These are phyloP conservation scores for Paratilapia polleni DNA, from an alignment of 2,113 vertebrate genomes.

Conservation along the genomic window DNA sequence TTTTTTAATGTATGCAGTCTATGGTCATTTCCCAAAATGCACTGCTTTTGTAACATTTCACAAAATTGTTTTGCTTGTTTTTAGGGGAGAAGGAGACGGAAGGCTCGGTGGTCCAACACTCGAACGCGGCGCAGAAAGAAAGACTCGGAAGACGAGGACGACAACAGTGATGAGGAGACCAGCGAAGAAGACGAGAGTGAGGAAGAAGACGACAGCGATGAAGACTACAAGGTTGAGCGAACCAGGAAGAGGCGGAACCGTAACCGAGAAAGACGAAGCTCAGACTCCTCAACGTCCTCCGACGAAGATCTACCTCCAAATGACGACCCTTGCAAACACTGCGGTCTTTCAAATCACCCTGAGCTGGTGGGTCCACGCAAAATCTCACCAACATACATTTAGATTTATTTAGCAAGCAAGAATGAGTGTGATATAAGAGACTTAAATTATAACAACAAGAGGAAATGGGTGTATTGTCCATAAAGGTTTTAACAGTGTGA, in stretches of 20 bases:
- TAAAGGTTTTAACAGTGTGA: background rate
- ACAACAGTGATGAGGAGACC: conserved; percentile 69
- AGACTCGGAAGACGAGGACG: conserved; percentile 88
- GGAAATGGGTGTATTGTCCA: background rate
- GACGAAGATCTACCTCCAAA: conserved; percentile 86
- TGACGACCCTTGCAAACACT: conserved; percentile 98
- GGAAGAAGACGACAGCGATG: conserved; percentile 89
- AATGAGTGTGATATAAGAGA: background rate
- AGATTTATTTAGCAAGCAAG: background rate
- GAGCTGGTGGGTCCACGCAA: conserved; percentile 85
- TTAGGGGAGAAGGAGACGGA: conserved; percentile 81
- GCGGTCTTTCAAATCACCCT: conserved; percentile 96
- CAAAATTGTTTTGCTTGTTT: background rate
- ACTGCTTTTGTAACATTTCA: background rate
- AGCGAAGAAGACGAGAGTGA: conserved; percentile 77
- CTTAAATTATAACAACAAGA: background rate
- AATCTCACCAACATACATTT: background rate
- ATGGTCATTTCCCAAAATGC: background rate
- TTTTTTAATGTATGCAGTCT: background rate
- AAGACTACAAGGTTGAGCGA: conserved; percentile 84
- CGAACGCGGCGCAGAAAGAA: conserved; percentile 90
- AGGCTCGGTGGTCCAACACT: conserved; percentile 89
- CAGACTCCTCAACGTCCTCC: conserved; percentile 80
- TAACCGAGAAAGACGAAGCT: conserved; percentile 83
- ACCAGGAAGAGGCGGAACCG: conserved; percentile 76